Conservation (phyloP, 1,140 invertebrate species). For the Aphis gossypii region DNA sequence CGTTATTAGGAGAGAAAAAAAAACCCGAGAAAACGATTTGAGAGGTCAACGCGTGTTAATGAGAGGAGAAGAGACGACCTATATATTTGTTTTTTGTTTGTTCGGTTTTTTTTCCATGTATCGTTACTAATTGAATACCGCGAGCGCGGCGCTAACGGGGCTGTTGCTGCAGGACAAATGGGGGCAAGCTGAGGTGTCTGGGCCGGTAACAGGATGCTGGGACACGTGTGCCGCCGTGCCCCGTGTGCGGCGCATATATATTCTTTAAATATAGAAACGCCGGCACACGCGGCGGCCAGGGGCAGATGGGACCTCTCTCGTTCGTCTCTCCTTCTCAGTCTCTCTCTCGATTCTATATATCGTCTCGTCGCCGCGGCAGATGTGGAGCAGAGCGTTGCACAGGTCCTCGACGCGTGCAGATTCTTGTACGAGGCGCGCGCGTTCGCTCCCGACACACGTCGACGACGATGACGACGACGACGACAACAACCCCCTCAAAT, state of each 20-base stretch:
- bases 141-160: constrained; percentile 13
- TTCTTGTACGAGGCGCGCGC: constrained; percentile 14
- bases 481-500: constrained; percentile 33
- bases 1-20: neutral
- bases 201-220: constrained; percentile 54
- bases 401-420: constrained; percentile 56
- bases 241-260: constrained; percentile 29
- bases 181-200: constrained; percentile 51
- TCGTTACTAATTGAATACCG: constrained; percentile 48
- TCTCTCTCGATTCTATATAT: neutral
- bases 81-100: neutral
- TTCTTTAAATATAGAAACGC: constrained; percentile 57
- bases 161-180: constrained; percentile 44
- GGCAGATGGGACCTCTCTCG: constrained; percentile 49
- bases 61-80: neutral
- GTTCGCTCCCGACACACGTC: constrained; percentile 9
- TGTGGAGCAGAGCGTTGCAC: constrained; percentile 44
- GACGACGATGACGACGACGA: neutral
- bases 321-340: constrained; percentile 5
- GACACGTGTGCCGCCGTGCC: constrained; percentile 27
- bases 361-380: constrained; percentile 25
- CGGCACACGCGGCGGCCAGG: constrained; percentile 17
- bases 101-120: neutral
- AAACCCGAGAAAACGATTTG: neutral
- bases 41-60: constrained; percentile 38